A percentile compares a stretch with the other conserved stretches of the same genome.
Conservation (phyloP, 1,140 invertebrate species). For the Ylistrum balloti region DNA sequence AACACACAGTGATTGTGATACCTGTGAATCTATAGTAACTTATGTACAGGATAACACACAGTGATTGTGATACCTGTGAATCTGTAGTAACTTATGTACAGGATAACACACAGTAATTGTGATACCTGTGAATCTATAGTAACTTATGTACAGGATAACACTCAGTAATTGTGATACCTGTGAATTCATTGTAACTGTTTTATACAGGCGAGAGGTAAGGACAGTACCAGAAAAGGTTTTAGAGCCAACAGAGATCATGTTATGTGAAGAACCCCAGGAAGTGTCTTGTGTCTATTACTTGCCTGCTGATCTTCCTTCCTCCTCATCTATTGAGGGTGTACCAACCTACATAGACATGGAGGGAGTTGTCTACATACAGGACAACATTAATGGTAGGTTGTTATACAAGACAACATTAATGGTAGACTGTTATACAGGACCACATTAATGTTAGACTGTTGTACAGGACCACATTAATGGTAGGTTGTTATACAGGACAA, state of each 20-base stretch:
- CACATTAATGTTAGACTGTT: slow-evolving; percentile 57
- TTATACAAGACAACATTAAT: slow-evolving; percentile 59
- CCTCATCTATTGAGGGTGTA: slow-evolving; percentile 43
- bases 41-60: too few relatives aligned
- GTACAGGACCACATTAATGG: slow-evolving; percentile 62
- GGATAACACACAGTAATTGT: too few relatives aligned
- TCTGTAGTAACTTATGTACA: too few relatives aligned
- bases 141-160: too few relatives aligned
- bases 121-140: too few relatives aligned
- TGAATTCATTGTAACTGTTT: too few relatives aligned
- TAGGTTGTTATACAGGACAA: too few relatives aligned
- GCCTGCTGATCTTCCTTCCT: slow-evolving; percentile 54
- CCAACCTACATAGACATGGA: slow-evolving; percentile 67
- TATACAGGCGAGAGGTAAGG: not conserved
- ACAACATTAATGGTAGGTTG: slow-evolving; percentile 58
- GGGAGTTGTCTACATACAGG: slow-evolving; percentile 65
- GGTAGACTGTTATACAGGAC: slow-evolving; percentile 63
- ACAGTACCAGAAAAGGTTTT: not conserved
- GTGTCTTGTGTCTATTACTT: slow-evolving; percentile 54
- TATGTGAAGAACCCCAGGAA: not conserved
- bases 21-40: too few relatives aligned
- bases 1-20: too few relatives aligned
- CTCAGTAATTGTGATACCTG: too few relatives aligned
- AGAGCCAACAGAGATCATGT: not conserved
- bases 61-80: too few relatives aligned